Evolutionary conservation across 1,140 invertebrate genomes (phyloP).

Genomic region (Neotoxoptera formosana): DNA sequence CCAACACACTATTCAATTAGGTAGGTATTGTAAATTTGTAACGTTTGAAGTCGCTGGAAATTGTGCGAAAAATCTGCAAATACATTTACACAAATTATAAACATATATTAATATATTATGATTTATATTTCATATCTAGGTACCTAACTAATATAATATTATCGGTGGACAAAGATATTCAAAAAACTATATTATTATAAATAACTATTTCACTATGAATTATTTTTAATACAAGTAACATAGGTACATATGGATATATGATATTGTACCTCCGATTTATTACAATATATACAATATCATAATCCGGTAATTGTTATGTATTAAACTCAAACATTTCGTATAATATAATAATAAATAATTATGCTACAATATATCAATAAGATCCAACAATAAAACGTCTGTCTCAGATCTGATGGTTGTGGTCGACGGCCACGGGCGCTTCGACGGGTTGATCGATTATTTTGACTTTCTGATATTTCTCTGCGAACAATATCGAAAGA

Average conservation of each 20-base stretch:
- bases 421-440: not conserved
- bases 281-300: not conserved
- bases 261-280: conserved; percentile 1
- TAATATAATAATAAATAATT: conserved; percentile 7
- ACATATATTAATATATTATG: not conserved
- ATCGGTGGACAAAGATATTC: not conserved
- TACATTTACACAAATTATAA: not conserved
- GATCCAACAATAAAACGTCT: not conserved
- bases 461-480: conserved; percentile 56
- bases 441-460: conserved; percentile 7
- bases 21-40: not conserved
- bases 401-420: conserved; percentile 19
- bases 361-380: not conserved
- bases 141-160: not conserved
- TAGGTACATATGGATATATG: not conserved
- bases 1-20: not conserved
- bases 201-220: not conserved
- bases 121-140: not conserved
- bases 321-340: not conserved
- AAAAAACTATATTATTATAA: not conserved
- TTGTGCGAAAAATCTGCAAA: not conserved
- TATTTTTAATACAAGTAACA: not conserved
- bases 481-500: not conserved
- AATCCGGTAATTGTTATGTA: not conserved
- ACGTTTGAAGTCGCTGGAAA: not conserved